Evolutionary conservation across 1,140 invertebrate species (phyloP), one percentile per base, ranked within the genome.

Genomic region (Colletes gigas): DNA sequence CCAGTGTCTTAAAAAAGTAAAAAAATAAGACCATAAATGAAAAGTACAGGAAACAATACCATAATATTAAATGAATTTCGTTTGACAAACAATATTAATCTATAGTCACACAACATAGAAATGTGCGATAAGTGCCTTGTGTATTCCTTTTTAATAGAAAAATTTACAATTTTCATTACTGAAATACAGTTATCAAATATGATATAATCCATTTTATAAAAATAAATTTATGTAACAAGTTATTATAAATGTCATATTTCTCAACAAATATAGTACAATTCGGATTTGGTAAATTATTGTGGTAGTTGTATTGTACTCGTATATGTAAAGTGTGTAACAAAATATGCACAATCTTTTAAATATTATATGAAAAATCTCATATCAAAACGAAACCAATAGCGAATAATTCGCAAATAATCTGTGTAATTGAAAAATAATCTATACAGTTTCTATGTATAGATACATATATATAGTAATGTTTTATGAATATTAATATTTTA

Each of bases 101-200:
- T 71, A 8, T 70, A 77, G 78, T 62, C 14, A 47, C 39, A 50
- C 15, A 52, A 69, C 12, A 79, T 30, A 55, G 68, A 78, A 50
- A 79, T 67, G 59, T 55, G 39, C 78, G 39, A 81, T 83, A 87
- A 90, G 89, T 90, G 89, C 89, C 89, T 90, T 90, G 82, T 78
- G 88, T 84, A 82, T 82, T 83, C 82, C 80, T 67, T 76, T 82
- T 83, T 78, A 57, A 70, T 70, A 73, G 39, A 79, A 68, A 30
- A 69, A 80, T 55, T 66, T 57, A 74, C 41, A 54, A 9, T 14
- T 68, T 76, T 15, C 19, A 82, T 55, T 77, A 81, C 52, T 54
- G 39, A 73, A 77, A 39, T 73, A 59, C 52, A 73, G 52, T 44
- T 70, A 83, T 75, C 54, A 81, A 75, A 63, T 68, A 52, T 69